Evolutionary conservation across 2,888 invertebrate genomes (phyloP).

Genomic region (Deilephila porcellus): DNA sequence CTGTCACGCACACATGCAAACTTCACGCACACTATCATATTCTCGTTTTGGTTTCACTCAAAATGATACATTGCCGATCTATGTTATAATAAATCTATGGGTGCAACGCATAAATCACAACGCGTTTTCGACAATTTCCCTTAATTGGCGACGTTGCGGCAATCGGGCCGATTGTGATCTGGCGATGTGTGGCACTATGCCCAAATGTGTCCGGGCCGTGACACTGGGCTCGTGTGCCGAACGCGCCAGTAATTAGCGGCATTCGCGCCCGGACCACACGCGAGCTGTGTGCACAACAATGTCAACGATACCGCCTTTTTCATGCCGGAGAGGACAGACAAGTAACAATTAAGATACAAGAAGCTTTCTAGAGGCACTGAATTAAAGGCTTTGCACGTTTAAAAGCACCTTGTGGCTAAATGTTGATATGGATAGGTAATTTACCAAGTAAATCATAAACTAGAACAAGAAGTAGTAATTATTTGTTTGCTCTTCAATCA

Average conservation of each 20-base stretch:
- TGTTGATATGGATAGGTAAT: no score
- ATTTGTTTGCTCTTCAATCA: no score
- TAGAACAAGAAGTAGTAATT: no score
- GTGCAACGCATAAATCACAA: conserved; percentile 67
- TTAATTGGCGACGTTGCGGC: conserved; percentile 71
- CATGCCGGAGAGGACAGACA: not conserved
- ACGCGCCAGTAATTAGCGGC: conserved; percentile 23
- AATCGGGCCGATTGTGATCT: conserved; percentile 67
- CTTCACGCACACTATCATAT: no score
- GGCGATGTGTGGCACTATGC: conserved; percentile 60
- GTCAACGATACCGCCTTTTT: not conserved
- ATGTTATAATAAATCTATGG: no score
- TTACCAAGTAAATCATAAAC: no score
- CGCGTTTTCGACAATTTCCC: conserved; percentile 69
- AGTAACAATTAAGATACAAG: not conserved
- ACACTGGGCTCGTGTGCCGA: conserved; percentile 54
- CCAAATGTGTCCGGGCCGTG: conserved; percentile 61
- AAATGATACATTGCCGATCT: no score
- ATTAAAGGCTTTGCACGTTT: no score
- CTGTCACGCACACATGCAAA: no score
- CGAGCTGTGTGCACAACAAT: conserved; percentile 38
- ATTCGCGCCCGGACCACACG: conserved; percentile 64
- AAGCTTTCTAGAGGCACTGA: no score
- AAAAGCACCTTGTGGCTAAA: no score
- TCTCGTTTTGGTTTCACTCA: no score